Base-by-base conservation (phyloP, 2,797 vertebrate genomes). In the Enteromius fasciolatus region DNA sequence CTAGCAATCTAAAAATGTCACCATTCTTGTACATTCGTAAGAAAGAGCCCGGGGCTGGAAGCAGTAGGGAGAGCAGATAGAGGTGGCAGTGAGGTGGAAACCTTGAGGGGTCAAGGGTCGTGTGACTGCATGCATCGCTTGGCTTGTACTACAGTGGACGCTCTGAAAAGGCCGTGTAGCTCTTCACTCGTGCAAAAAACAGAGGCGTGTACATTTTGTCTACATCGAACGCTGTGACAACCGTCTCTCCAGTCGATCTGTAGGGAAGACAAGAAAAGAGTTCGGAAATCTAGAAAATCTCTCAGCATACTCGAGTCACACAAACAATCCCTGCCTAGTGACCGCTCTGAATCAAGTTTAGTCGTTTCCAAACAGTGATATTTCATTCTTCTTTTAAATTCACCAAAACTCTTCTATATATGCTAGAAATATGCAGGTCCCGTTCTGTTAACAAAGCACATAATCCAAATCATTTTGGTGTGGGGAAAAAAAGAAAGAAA, bases 151-250 rank as follows among this genome's bases (percentile, higher is more conserved):
- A 98, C 83, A 99, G 96, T 1, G 98, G 98, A 90, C 95, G 95
- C 88, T 98, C 96, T 0, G 97, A 98, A 90, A 95, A 95, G 2
- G 98, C 96, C 9, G 97, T 99, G 90, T 97, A 99, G 92, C 97
- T 98, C 93, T 97, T 98, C 90, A 98, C 98, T 81, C 97, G 96
- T 88, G 97, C 96, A 90, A 99, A 99, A 92, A 95, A 95, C 92
- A 99, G 92, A 36, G 98, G 97, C 1, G 96, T 94, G 89, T 99
- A 99, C 96, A 97, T 99, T 93, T 95, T 96, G 94, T 99, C 97
- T 70, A 99, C 94, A 88, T 99, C 97, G 10, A 99, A 99, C 23
- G 96, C 90, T 12, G 97, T 97, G 87, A 99, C 92, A 23, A 97
- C 95, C 0, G 97, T 99, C 93, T 99, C 98, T 81, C 97, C 98